Evolutionary conservation across 2,113 vertebrate genomes (phyloP), one percentile per base, ranked within the genome.

Genomic region (Apteryx owenii): DNA sequence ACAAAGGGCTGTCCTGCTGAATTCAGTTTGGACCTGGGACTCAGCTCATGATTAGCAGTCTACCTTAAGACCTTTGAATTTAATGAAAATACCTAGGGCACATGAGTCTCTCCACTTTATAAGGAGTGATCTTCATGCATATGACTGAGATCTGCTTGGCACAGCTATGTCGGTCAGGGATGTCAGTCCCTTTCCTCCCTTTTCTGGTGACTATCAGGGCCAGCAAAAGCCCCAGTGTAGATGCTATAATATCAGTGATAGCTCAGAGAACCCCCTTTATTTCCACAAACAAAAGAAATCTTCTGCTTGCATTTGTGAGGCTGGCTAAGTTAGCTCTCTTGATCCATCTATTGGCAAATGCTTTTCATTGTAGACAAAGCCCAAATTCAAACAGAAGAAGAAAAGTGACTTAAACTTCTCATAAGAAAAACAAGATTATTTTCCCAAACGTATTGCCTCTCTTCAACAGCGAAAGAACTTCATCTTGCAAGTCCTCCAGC

Each of bases 201-300:
- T 44, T 91, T 94, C 75, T 93, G 66, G 71, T 64, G 58, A 29
- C 58, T 95, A 91, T 95, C 81, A 90, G 44, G 36, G 68, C 65
- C 70, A 85, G 79, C 58, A 94, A 91, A 85, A 88, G 44, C 58
- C 81, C 61, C 12, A 25, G 31, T 9, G 20, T 5, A 62, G 75
- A 65, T 69, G 66, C 79, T 95, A 85, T 58, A 80, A 82, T 33
- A 82, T 36, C 7, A 82, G n/a, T 53, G 79, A 91, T 82, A 95
- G 62, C 46, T 85, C 78, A 88, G 48, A 62, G 33, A 70, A 93
- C 53, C 26, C 1, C 12, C 20, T 19, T 90, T 90, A 91, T 91
- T 81, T 77, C 29, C 23, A 36, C 33, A 29, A n/a, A 7, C 18
- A 72, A 82, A 91, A 50, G 68, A 96, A 97, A 94, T 91, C 81